Conservation (phyloP, 2,113 vertebrate genomes). For the Nesoenas mayeri region DNA sequence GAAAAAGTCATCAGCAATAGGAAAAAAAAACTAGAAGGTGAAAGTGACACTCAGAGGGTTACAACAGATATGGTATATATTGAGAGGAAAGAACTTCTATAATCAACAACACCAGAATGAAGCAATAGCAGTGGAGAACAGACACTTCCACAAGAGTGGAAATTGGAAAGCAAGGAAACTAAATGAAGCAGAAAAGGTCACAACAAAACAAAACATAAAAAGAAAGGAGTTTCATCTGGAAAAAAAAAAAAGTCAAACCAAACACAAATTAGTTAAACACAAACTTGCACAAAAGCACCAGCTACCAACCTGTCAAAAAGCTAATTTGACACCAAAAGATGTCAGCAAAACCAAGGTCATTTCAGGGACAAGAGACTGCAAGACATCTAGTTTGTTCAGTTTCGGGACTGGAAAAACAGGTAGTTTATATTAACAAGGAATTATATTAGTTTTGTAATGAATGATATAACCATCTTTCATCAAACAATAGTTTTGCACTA, state of each 20-base stretch:
- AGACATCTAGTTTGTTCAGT: neutral
- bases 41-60: neutral
- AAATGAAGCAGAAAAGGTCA: neutral
- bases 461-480: no score
- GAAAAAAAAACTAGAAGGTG: neutral
- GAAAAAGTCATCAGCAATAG: neutral
- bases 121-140: neutral
- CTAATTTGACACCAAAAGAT: neutral
- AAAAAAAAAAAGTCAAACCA: no score
- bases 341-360: neutral
- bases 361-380: neutral
- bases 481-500: neutral
- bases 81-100: neutral
- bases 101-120: neutral
- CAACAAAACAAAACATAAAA: neutral
- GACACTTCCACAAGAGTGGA: neutral
- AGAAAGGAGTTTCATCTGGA: no score
- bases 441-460: neutral
- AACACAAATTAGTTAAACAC: neutral
- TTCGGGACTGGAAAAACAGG: neutral
- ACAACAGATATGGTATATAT: neutral
- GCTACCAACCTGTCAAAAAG: neutral
- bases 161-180: conserved; percentile 16
- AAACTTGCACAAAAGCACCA: neutral
- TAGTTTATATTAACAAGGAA: neutral